Conservation (phyloP, 2,113 vertebrate species). For the Myrmophylax atrothorax region DNA sequence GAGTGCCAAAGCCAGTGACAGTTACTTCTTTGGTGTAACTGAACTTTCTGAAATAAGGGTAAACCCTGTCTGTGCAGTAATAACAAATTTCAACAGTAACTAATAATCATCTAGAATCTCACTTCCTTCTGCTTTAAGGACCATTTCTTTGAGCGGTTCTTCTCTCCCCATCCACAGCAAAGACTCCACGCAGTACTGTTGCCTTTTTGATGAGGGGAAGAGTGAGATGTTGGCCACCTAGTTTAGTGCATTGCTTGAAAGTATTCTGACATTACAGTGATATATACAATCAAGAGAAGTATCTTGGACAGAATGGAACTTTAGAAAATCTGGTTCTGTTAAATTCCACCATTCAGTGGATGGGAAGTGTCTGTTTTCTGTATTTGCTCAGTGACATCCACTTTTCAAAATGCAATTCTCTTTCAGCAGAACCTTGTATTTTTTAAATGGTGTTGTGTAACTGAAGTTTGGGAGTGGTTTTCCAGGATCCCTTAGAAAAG, state of each 20-base stretch:
- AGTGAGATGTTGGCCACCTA: background rate
- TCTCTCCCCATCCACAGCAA: background rate
- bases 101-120: background rate
- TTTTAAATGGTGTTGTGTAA: background rate
- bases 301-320: background rate
- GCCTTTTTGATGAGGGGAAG: background rate
- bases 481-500: background rate
- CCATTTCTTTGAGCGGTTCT: background rate
- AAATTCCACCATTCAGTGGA: background rate
- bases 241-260: background rate
- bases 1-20: background rate
- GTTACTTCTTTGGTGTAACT: background rate
- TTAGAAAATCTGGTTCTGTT: background rate
- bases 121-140: background rate
- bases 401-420: background rate
- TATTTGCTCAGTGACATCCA: background rate
- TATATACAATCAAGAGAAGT: background rate
- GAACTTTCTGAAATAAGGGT: background rate
- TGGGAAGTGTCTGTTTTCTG: background rate
- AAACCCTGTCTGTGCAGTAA: background rate
- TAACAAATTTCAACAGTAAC: background rate
- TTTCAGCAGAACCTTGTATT: background rate
- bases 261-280: background rate
- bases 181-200: background rate
- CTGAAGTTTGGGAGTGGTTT: background rate